These are phyloP conservation scores for Dolichallabes microphthalmus DNA, from an alignment of 2,113 vertebrate genomes.

Conservation along the genomic window DNA sequence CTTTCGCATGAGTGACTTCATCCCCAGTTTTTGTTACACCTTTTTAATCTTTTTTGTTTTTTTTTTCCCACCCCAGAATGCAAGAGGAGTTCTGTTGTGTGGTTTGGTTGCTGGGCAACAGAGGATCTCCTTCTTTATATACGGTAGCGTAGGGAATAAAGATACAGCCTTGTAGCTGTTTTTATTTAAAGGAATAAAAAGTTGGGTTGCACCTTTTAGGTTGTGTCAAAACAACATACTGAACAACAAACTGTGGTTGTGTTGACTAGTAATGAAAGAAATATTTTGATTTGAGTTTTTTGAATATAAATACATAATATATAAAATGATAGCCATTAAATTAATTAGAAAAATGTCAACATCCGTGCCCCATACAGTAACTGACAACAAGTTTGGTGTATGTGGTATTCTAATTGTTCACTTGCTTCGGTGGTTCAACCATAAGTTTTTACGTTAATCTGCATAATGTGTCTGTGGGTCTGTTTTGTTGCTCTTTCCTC, in stretches of 20 bases:
- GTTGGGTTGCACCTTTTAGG: neutral
- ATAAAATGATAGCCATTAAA: too few species aligned
- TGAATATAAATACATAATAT: neutral
- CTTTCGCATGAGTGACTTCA: constrained; percentile 45
- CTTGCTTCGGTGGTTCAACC: neutral
- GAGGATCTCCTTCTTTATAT: constrained; percentile 50
- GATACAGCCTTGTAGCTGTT: constrained; percentile 17
- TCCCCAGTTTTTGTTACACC: constrained; percentile 20
- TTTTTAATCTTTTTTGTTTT: constrained; percentile 46
- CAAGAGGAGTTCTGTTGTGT: constrained; percentile 62
- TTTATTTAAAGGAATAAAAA: constrained; percentile 29
- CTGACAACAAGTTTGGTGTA: neutral
- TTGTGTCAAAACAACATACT: neutral
- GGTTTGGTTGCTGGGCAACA: constrained; percentile 68
- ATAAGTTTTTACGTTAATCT: neutral
- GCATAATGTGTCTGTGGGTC: neutral
- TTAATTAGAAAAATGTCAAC: neutral
- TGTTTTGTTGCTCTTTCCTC: neutral
- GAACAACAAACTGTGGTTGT: neutral
- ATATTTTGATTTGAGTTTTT: neutral
- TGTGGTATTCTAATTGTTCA: neutral
- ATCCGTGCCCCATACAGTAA: neutral
- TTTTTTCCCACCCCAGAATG: constrained; percentile 56
- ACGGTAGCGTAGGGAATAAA: constrained; percentile 43
- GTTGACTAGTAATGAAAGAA: neutral